Percentiles rank a stretch among this genome's conserved stretches.
Evolutionary conservation across 1,140 invertebrate genomes (phyloP).

Genomic region (Ephestia elutella): DNA sequence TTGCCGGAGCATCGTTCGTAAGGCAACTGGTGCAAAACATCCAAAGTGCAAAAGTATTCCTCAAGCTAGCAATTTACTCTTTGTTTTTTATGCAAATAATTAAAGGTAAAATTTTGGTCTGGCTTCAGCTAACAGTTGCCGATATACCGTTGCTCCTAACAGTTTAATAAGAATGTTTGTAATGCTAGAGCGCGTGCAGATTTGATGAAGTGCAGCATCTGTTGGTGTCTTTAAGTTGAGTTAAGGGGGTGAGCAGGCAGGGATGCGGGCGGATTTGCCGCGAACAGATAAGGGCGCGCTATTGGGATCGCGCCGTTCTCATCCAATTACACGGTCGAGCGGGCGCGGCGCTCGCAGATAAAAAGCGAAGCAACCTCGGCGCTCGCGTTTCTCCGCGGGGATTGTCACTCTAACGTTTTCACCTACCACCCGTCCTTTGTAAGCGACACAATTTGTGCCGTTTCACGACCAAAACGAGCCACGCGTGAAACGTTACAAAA

Average conservation of each 20-base stretch:
- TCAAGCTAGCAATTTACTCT: no score
- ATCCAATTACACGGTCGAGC: conserved; percentile 75
- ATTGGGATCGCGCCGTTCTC: conserved; percentile 71
- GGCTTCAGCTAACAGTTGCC: no score
- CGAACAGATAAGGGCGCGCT: conserved; percentile 71
- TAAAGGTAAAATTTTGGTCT: no score
- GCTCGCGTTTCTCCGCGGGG: conserved; percentile 57
- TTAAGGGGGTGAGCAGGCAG: conserved; percentile 24
- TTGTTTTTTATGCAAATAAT: no score
- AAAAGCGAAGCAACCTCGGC: conserved; percentile 56
- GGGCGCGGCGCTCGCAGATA: conserved; percentile 55
- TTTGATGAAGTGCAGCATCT: not conserved
- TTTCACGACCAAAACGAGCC: conserved; percentile 16
- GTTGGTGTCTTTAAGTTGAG: not conserved
- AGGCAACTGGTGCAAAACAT: not conserved
- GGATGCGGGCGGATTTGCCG: conserved; percentile 57
- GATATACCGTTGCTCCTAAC: no score
- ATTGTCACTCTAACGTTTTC: conserved; percentile 68
- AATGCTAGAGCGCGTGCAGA: not conserved
- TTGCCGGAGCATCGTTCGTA: conserved; percentile 41
- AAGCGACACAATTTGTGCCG: conserved; percentile 24
- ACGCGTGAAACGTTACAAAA: conserved; percentile 3
- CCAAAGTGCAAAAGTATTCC: not conserved
- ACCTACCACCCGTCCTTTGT: conserved; percentile 50
- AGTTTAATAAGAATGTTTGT: not conserved